Percentiles rank a stretch among this genome's conserved stretches.
Conservation (phyloP, 2,888 invertebrate genomes). For the Hydraecia micacea region DNA sequence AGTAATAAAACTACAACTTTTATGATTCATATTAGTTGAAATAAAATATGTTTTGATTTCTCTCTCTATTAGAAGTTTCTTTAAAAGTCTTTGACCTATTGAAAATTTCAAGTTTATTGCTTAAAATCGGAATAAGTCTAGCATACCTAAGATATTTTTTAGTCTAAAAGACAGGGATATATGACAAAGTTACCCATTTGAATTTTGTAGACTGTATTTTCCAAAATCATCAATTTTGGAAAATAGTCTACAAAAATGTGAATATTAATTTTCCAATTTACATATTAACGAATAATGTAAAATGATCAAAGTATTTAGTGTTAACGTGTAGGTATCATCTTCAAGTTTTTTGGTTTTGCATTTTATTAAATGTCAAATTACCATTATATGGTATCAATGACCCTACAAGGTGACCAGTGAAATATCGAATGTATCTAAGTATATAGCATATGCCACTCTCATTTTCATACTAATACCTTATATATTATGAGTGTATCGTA, state of each 20-base stretch:
- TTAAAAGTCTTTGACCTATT: background rate
- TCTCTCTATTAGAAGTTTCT: background rate
- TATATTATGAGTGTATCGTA: background rate
- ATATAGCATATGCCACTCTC: slow-evolving; percentile 24
- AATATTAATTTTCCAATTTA: slow-evolving; percentile 9
- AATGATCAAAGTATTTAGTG: slow-evolving; percentile 12
- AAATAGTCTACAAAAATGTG: background rate
- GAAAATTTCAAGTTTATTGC: background rate
- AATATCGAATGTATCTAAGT: slow-evolving; percentile 27
- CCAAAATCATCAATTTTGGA: background rate
- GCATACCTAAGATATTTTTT: background rate
- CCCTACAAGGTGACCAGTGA: slow-evolving; percentile 46
- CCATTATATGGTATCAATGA: slow-evolving; percentile 25
- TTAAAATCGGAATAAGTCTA: background rate
- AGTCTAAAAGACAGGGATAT: background rate
- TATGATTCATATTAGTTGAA: background rate
- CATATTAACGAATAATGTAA: background rate
- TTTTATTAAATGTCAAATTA: slow-evolving; percentile 39
- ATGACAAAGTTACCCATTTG: background rate
- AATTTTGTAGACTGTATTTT: no score
- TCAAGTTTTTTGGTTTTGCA: background rate
- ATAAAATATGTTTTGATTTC: slow-evolving; percentile 16
- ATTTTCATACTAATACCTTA: slow-evolving; percentile 38
- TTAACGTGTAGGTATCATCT: background rate
- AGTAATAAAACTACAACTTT: slow-evolving; percentile 18